Evolutionary conservation across 1,140 invertebrate species (phyloP).

Genomic region (Portunus trituberculatus): DNA sequence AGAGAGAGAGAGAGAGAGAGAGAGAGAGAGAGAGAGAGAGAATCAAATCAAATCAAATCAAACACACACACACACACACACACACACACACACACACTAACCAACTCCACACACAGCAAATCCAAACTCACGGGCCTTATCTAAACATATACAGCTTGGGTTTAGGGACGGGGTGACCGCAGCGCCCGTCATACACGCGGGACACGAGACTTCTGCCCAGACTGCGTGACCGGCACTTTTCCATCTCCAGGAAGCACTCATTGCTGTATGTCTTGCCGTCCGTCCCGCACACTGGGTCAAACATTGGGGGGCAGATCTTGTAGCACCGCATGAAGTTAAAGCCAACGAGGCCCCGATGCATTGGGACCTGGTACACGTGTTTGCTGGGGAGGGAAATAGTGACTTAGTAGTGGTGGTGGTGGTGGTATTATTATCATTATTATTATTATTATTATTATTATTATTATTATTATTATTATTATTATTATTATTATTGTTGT

Average conservation of each 20-base stretch:
- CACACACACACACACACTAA: slow-evolving; percentile 15
- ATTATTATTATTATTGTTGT: too few relatives aligned
- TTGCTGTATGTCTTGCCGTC: slow-evolving; percentile 94
- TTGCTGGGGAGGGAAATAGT: slow-evolving; percentile 84
- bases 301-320: slow-evolving; percentile 89
- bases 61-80: slow-evolving; percentile 21
- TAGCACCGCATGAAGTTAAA: slow-evolving; percentile 78
- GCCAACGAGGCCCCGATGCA: slow-evolving; percentile 87
- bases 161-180: slow-evolving; percentile 86
- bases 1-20: not conserved
- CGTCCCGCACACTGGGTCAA: slow-evolving; percentile 90
- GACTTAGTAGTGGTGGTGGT: not conserved
- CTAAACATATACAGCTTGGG: slow-evolving; percentile 87
- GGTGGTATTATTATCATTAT: not conserved
- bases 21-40: slow-evolving; percentile 25
- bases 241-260: slow-evolving; percentile 89
- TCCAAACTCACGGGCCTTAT: slow-evolving; percentile 57
- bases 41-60: not conserved
- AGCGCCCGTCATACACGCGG: slow-evolving; percentile 86
- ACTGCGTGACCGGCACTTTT: slow-evolving; percentile 86
- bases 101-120: not conserved
- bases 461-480: too few relatives aligned
- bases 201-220: slow-evolving; percentile 79
- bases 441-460: too few relatives aligned
- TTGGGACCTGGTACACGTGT: slow-evolving; percentile 94